These are phyloP conservation scores for Dynastes grantii DNA, from an alignment of 2,888 invertebrate species.

Conservation along the genomic window DNA sequence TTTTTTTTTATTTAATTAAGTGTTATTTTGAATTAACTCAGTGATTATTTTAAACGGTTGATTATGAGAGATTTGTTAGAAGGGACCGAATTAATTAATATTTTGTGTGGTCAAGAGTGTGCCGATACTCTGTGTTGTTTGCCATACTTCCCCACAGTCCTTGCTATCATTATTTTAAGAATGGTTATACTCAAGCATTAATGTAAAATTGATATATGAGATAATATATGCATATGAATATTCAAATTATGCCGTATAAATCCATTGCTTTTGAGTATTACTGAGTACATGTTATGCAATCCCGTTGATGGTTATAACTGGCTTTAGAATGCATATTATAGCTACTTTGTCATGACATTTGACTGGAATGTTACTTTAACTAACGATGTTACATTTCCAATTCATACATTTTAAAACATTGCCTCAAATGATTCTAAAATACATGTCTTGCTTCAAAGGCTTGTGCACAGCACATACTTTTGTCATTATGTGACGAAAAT, in stretches of 20 bases:
- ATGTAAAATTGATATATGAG: background rate
- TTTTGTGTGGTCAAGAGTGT: no score
- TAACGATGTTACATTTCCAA: slow-evolving; percentile 4
- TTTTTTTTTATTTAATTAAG: no score
- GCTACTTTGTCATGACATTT: background rate
- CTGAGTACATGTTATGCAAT: background rate
- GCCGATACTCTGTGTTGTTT: no score
- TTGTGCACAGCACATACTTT: slow-evolving; percentile 59
- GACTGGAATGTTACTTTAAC: slow-evolving; percentile 21
- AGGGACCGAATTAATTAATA: no score
- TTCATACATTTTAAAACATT: slow-evolving; percentile 38
- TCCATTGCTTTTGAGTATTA: background rate
- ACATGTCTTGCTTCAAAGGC: slow-evolving; percentile 2
- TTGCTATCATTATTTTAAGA: background rate
- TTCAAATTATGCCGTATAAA: background rate
- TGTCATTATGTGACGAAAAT: slow-evolving; percentile 42
- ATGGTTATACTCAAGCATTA: background rate
- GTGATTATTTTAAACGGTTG: no score
- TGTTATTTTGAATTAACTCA: no score
- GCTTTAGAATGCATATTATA: background rate
- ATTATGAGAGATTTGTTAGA: no score
- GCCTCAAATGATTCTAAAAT: slow-evolving; percentile 28
- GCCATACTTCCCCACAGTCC: no score
- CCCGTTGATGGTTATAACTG: background rate
- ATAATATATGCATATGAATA: background rate